Base-by-base conservation (phyloP, 2,888 invertebrate species). In the Pharmacophagus antenor region DNA sequence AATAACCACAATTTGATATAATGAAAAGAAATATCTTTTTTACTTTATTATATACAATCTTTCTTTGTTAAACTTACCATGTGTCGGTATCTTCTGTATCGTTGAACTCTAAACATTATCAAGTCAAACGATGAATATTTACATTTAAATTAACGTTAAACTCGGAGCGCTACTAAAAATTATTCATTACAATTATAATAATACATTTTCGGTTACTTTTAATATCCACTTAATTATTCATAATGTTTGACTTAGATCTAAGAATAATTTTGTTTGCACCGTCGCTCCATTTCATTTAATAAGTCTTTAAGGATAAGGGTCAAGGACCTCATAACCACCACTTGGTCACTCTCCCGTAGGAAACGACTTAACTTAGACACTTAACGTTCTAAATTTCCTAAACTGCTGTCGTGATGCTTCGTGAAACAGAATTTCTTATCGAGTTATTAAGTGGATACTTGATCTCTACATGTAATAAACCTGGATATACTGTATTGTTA, bases 361-460 rank as follows among this genome's bases (percentile, higher is more conserved):
- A 54, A 59, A 59, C 49, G 48, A 54, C 58, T 54, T 59, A 59
- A 59, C 54, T 59, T 59, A 42, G 54, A 46, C 54, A 54, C 58
- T 59, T 59, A 54, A 59, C 41, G 58, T 54, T 59, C 42, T 52
- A 59, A 58, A 59, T 53, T 59, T 59, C 54, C 54, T 42, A 54
- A 54, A 59, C 58, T 54, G 54, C 54, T 54, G 54, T 54, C 23
- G 25, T 46, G 54, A 54, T 23, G 58, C 54, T 54, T 49, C 18
- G 42, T 17, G 25, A 48, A 49, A 41, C 53, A 54, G 53, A 59
- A 48, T 56, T 59, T 49, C 15, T 41, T 53, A 58, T 53, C 23
- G 53, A 20, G 21, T 17, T 12, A 3, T 1, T 51, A 37, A 37
- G 21, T 2, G 15, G 8, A n/a, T n/a, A n/a, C n/a, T n/a, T n/a